Base-by-base conservation (phyloP, 1,140 invertebrate species). In the Drosophila kohkoa region DNA sequence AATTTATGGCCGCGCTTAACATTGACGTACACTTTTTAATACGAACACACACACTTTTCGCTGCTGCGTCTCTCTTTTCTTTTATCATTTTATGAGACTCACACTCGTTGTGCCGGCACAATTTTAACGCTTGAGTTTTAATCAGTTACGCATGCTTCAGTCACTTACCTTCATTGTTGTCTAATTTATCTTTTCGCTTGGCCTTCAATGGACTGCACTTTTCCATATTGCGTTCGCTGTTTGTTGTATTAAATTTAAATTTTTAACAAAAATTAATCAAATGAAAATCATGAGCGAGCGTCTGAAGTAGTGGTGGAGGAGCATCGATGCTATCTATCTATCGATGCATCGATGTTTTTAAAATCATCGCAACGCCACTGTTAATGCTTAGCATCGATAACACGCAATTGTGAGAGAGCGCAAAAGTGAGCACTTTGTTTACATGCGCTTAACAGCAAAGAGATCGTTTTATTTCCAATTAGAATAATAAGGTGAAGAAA, bases 131-230 rank as follows among this genome's bases (percentile, higher is more conserved):
- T 75, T 75, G 63, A 15, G 51, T 51, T 71, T 72, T 76, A 60
- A 45, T 67, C 48, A 51, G 30, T 49, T 81, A 66, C 51, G 20
- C 35, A 16, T 52, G 51, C 70, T 80, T 77, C 46, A 10, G 7
- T 7, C 66, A 87, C 83, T 87, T 72, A 87, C 83, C 83, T 87
- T 87, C 83, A 16, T 46, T 51, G 54, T 80, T 80, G 13, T 89
- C 85, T 72, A 72, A 46, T 58, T 80, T 80, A 15, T 89, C 85
- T 72, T 75, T 89, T 51, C 71, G 70, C 16, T 79, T 75, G 28
- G 70, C 38, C 55, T 83, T 83, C 49, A 83, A 25, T 32, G 83
- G 68, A 73, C 72, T 82, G 7, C 74, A 71, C n/a, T 72, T 51
- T 38, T 86, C 82, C 82, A 86, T 77, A 6, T 49, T 75, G 55